Conservation (phyloP, 2,113 vertebrate genomes). For the Corythaixoides concolor region DNA sequence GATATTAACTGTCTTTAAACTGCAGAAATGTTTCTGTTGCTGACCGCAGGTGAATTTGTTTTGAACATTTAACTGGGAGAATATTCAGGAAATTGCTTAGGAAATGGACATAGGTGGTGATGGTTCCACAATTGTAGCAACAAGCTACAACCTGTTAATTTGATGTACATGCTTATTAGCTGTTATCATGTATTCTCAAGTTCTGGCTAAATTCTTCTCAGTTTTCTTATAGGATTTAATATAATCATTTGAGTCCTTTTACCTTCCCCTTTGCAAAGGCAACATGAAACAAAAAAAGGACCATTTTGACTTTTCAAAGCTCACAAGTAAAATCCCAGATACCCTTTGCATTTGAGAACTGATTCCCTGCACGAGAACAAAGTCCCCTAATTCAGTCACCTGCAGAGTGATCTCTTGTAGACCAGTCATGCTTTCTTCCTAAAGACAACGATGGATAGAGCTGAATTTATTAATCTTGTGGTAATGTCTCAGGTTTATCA, state of each 20-base stretch:
- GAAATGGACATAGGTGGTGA: not conserved
- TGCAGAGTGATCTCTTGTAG: not conserved
- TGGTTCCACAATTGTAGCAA: not conserved
- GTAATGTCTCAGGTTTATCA: not conserved
- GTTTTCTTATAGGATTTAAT: not conserved
- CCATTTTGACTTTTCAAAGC: not conserved
- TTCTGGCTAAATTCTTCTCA: not conserved
- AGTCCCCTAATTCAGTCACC: not conserved
- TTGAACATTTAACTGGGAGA: not conserved
- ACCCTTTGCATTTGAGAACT: not conserved
- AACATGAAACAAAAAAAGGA: not conserved
- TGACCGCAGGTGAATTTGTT: not conserved
- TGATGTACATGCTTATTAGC: not conserved
- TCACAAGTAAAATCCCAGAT: not conserved
- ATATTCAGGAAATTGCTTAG: not conserved
- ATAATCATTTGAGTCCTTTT: not conserved
- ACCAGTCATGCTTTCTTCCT: not conserved
- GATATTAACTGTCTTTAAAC: not conserved
- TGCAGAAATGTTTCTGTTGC: not conserved
- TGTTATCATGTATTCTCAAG: not conserved
- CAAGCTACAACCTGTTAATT: not conserved
- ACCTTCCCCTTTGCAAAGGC: not conserved
- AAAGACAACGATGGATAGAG: accelerated
- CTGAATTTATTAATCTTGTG: not conserved
- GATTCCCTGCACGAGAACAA: not conserved